Percentiles rank a stretch among this genome's conserved stretches.
phyloP scores from a whole-genome alignment of 2,888 invertebrate genomes.

The Ephialtes manifestator region DNA sequence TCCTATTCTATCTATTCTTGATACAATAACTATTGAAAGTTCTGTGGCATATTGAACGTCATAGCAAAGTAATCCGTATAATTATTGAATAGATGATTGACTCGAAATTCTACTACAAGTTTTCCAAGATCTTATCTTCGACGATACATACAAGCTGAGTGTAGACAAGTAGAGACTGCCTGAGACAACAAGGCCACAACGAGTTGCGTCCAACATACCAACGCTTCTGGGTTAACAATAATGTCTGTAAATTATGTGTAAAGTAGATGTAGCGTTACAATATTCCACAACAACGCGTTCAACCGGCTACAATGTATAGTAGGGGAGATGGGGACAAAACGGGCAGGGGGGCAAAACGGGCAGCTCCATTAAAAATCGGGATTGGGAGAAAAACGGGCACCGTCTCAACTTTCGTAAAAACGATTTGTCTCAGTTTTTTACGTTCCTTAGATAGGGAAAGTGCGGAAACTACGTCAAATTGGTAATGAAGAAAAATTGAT shows the following conservation, averaged over 20 bases:
- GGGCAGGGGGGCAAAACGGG: no score
- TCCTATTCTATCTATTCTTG: not conserved
- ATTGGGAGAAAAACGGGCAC: no score
- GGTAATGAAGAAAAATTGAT: no score
- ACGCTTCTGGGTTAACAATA: slow-evolving; percentile 4
- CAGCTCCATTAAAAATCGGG: no score
- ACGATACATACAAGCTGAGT: not conserved
- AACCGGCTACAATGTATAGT: not conserved
- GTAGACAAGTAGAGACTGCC: not conserved
- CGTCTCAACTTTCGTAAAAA: no score
- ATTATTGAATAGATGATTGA: not conserved
- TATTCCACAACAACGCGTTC: not conserved
- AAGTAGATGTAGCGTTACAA: not conserved
- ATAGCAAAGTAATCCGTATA: not conserved
- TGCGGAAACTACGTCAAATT: no score
- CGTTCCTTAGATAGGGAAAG: no score
- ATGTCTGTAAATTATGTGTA: slow-evolving; percentile 5
- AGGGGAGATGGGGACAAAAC: no score
- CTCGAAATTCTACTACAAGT: not conserved
- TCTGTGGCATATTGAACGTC: not conserved
- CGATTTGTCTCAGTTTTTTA: no score
- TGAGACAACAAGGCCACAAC: slow-evolving; percentile 2
- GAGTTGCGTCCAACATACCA: not conserved
- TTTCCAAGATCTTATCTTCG: slow-evolving; percentile 5
- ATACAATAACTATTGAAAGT: not conserved